Percentiles rank a stretch among this genome's conserved stretches.
Evolutionary conservation across 2,888 invertebrate species (phyloP).

Genomic region (Selenia dentaria): DNA sequence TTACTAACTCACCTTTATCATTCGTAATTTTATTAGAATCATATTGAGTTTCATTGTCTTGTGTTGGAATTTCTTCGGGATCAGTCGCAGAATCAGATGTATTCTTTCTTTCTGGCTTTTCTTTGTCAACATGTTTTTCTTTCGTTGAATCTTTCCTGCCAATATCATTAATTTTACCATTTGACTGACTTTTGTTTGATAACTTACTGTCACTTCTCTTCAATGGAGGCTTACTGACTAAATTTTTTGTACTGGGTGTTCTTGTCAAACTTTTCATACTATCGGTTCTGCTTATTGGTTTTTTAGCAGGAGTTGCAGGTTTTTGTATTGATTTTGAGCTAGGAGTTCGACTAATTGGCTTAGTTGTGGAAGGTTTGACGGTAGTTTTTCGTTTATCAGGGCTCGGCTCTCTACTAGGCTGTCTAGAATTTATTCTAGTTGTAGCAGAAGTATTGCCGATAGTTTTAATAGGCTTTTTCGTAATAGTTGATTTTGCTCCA

Average conservation of each 20-base stretch:
- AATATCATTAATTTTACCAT: conserved; percentile 60
- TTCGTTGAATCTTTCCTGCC: conserved; percentile 50
- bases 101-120: conserved; percentile 35
- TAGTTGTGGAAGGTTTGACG: conserved; percentile 46
- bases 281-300: conserved; percentile 67
- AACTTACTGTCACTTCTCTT: conserved; percentile 64
- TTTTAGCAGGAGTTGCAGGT: conserved; percentile 54
- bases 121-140: conserved; percentile 37
- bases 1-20: conserved; percentile 70
- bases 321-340: conserved; percentile 62
- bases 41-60: conserved; percentile 78
- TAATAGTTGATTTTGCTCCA: conserved; percentile 53
- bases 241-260: conserved; percentile 68
- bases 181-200: conserved; percentile 59
- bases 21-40: conserved; percentile 62
- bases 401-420: conserved; percentile 71
- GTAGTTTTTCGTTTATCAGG: conserved; percentile 67
- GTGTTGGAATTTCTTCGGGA: conserved; percentile 58
- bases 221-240: conserved; percentile 67
- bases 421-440: conserved; percentile 74
- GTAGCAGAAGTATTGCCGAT: conserved; percentile 66
- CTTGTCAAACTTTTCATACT: conserved; percentile 72
- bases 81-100: conserved; percentile 46
- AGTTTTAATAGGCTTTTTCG: conserved; percentile 62
- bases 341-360: conserved; percentile 54